Conservation (phyloP, 2,113 vertebrate species). For the Anhinga anhinga region DNA sequence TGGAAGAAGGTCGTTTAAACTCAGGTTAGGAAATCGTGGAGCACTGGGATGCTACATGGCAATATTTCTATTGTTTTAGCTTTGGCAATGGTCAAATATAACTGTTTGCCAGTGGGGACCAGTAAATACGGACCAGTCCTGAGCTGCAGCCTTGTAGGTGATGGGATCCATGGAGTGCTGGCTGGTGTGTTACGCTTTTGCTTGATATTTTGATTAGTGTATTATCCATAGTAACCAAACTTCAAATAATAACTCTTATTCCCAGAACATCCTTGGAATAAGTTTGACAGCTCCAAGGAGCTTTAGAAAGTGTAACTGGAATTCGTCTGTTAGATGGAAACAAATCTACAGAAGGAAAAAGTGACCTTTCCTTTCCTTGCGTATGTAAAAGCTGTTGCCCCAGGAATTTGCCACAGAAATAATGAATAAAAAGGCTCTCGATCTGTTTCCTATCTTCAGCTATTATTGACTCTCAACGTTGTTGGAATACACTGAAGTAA, state of each 20-base stretch:
- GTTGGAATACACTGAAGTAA: not conserved
- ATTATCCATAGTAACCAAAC: not conserved
- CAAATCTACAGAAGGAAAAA: not conserved
- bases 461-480: not conserved
- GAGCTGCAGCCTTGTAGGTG: not conserved
- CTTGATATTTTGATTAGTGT: not conserved
- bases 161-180: not conserved
- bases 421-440: not conserved
- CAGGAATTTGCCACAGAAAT: not conserved
- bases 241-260: not conserved
- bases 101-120: not conserved
- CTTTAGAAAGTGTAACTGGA: not conserved
- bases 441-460: not conserved
- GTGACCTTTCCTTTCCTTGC: not conserved
- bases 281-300: not conserved
- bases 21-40: not conserved
- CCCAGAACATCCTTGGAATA: not conserved
- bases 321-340: not conserved
- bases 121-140: not conserved
- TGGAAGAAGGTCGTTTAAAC: not conserved
- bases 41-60: not conserved
- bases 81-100: not conserved
- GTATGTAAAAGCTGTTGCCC: not conserved
- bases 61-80: not conserved
- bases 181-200: not conserved